phyloP scores from a whole-genome alignment of 2,888 invertebrate species.

The Malthinus flaveolus region DNA sequence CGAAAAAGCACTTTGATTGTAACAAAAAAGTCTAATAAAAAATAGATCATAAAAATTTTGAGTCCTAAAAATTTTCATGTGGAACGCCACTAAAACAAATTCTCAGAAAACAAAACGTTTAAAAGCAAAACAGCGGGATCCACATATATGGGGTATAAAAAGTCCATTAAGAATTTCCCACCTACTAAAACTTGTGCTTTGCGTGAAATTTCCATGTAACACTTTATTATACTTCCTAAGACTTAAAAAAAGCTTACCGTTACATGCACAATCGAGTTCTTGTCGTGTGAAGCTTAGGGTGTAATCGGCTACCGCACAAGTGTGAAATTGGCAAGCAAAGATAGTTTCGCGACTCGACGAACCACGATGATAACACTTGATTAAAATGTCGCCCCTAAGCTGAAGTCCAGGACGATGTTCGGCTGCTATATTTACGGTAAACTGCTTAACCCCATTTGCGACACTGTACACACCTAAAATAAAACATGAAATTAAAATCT shows the following conservation, averaged over 20 bases:
- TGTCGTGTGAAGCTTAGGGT: slow-evolving; percentile 82
- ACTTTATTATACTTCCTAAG: too few species aligned
- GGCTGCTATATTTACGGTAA: slow-evolving; percentile 70
- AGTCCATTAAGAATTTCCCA: too few species aligned
- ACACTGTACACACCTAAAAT: slow-evolving; percentile 69
- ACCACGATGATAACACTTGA: slow-evolving; percentile 84
- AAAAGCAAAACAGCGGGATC: too few species aligned
- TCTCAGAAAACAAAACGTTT: too few species aligned
- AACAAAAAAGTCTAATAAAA: too few species aligned
- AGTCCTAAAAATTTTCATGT: not conserved
- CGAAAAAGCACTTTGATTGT: too few species aligned
- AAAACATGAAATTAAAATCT: slow-evolving; percentile 5
- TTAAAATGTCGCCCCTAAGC: slow-evolving; percentile 85
- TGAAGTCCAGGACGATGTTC: slow-evolving; percentile 69
- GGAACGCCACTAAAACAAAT: too few species aligned
- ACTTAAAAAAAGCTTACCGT: slow-evolving; percentile 62
- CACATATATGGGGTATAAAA: too few species aligned
- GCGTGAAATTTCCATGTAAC: too few species aligned
- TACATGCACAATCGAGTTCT: slow-evolving; percentile 84
- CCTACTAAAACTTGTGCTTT: too few species aligned
- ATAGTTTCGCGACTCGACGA: slow-evolving; percentile 66
- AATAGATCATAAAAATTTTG: not conserved
- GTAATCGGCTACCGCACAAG: slow-evolving; percentile 86
- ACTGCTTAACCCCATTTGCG: slow-evolving; percentile 66
- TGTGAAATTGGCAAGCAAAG: slow-evolving; percentile 91